Conservation (phyloP, 2,797 vertebrate genomes). For the Carapus acus region DNA sequence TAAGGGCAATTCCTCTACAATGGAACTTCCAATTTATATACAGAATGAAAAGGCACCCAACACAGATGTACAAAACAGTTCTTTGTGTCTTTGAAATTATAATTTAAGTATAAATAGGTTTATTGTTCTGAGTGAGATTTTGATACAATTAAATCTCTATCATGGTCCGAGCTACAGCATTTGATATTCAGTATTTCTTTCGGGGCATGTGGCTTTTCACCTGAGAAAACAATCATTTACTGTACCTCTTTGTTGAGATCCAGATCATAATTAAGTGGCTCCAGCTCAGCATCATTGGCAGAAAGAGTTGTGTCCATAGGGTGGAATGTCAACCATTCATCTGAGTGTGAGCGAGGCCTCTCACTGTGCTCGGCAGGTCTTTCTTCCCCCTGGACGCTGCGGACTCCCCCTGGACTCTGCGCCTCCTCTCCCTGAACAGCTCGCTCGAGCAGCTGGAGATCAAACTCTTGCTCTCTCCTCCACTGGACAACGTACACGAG, state of each 20-base stretch:
- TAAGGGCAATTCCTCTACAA: no score
- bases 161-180: no score
- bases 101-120: no score
- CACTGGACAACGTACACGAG: slow-evolving; percentile 76
- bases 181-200: no score
- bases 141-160: no score
- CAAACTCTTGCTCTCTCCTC: slow-evolving; percentile 98
- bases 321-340: slow-evolving; percentile 83
- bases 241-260: slow-evolving; percentile 94
- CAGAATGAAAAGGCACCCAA: no score
- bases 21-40: no score
- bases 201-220: neutral
- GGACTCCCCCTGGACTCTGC: slow-evolving; percentile 72
- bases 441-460: slow-evolving; percentile 94
- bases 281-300: slow-evolving; percentile 79
- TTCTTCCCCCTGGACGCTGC: slow-evolving; percentile 84
- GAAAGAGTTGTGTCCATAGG: slow-evolving; percentile 68
- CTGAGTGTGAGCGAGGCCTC: slow-evolving; percentile 79
- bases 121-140: no score
- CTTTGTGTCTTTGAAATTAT: no score
- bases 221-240: slow-evolving; percentile 2
- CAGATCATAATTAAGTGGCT: slow-evolving; percentile 87
- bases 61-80: no score
- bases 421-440: slow-evolving; percentile 83
- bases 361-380: slow-evolving; percentile 77